Evolutionary conservation across 2,797 vertebrate species (phyloP).

Genomic region (Sorex maritimensis): DNA sequence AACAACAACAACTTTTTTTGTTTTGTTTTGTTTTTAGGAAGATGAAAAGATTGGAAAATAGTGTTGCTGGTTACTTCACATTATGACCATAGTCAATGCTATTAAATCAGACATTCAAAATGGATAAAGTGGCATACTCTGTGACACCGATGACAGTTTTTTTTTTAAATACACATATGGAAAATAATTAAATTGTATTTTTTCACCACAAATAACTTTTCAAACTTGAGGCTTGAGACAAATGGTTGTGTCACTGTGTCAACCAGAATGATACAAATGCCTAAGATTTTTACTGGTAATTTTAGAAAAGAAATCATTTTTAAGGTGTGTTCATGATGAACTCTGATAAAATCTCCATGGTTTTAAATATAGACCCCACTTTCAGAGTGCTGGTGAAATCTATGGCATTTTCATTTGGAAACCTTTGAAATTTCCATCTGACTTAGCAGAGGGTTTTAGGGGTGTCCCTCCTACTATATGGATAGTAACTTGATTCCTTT

Average conservation of each 20-base stretch:
- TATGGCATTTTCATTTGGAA: not conserved
- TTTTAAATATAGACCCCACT: not conserved
- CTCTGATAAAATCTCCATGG: not conserved
- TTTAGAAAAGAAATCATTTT: constrained; percentile 23
- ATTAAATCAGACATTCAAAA: not conserved
- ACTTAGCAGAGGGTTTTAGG: not conserved
- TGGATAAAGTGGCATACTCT: not conserved
- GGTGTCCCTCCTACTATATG: not conserved
- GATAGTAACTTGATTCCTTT: constrained; percentile 61
- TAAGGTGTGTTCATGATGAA: not conserved
- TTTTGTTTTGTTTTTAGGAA: not conserved
- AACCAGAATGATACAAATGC: not conserved
- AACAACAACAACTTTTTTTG: not conserved
- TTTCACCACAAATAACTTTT: not conserved
- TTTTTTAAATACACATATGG: not conserved
- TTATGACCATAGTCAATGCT: not conserved
- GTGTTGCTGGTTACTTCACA: not conserved
- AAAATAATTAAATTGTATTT: constrained; percentile 12
- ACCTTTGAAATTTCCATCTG: constrained; percentile 59
- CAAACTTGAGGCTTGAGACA: not conserved
- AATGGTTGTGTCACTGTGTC: not conserved
- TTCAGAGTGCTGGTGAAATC: constrained; percentile 36
- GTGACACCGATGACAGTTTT: not conserved
- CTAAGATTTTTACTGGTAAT: not conserved
- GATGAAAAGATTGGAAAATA: constrained; percentile 12